These are phyloP conservation scores for Anomalospiza imberbis DNA, from an alignment of 2,797 vertebrate genomes.

Conservation along the genomic window DNA sequence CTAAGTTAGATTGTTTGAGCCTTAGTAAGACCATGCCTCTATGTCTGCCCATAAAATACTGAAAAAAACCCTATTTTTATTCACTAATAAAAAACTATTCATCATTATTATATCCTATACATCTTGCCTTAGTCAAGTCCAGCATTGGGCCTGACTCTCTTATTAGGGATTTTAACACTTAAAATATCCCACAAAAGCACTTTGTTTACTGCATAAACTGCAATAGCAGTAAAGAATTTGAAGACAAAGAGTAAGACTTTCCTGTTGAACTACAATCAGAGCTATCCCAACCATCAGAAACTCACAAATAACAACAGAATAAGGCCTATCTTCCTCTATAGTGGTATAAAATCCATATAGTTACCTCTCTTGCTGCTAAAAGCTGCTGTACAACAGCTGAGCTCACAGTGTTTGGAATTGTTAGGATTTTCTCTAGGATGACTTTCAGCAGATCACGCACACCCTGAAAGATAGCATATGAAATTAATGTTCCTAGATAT, in stretches of 20 bases:
- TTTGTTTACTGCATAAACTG: neutral
- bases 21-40: neutral
- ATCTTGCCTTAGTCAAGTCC: neutral
- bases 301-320: neutral
- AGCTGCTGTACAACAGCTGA: constrained; percentile 97
- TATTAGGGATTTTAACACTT: neutral
- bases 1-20: neutral
- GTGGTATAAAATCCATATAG: neutral
- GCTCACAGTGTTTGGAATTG: constrained; percentile 92
- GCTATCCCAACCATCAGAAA: neutral
- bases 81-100: neutral
- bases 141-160: neutral
- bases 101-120: neutral
- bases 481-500: neutral
- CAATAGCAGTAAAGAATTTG: neutral
- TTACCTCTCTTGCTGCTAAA: constrained; percentile 91
- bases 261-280: neutral
- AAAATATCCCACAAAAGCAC: neutral
- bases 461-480: constrained; percentile 75
- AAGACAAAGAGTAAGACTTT: neutral
- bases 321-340: neutral
- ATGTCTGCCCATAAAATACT: neutral
- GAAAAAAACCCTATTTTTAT: neutral
- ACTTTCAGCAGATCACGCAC: constrained; percentile 93
- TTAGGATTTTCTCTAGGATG: constrained; percentile 94